These are phyloP conservation scores for Cheilosia soror DNA, from an alignment of 2,888 invertebrate genomes.

Conservation along the genomic window DNA sequence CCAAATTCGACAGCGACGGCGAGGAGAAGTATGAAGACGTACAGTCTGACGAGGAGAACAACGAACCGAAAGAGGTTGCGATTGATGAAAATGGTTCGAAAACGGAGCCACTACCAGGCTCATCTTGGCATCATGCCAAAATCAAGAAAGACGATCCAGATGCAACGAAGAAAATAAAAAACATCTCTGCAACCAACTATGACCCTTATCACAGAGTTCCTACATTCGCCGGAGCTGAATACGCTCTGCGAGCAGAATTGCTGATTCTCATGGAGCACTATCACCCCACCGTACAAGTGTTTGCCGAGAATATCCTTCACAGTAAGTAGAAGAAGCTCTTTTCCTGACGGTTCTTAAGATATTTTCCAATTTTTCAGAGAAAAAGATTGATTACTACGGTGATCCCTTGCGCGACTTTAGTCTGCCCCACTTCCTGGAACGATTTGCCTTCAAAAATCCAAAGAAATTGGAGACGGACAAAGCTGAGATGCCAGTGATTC, in stretches of 20 bases:
- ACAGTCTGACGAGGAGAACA: conserved; percentile 68
- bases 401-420: conserved; percentile 97
- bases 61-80: conserved; percentile 39
- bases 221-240: conserved; percentile 90
- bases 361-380: conserved; percentile 83
- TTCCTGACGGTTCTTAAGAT: not conserved
- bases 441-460: conserved; percentile 98
- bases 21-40: conserved; percentile 82
- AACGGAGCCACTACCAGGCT: conserved; percentile 76
- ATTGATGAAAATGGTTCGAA: conserved; percentile 75
- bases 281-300: conserved; percentile 96
- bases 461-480: conserved; percentile 86
- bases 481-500: conserved; percentile 82
- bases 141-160: conserved; percentile 41
- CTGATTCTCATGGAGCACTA: conserved; percentile 89
- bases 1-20: conserved; percentile 81
- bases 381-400: conserved; percentile 92
- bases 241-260: conserved; percentile 91
- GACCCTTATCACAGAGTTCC: conserved; percentile 93
- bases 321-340: conserved; percentile 84
- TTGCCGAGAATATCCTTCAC: conserved; percentile 91
- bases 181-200: conserved; percentile 85
- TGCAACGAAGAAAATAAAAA: conserved; percentile 79
- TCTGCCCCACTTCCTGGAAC: conserved; percentile 94
- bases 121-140: conserved; percentile 82